phyloP scores from a whole-genome alignment of 2,888 invertebrate genomes.

The Adela reaumurella region DNA sequence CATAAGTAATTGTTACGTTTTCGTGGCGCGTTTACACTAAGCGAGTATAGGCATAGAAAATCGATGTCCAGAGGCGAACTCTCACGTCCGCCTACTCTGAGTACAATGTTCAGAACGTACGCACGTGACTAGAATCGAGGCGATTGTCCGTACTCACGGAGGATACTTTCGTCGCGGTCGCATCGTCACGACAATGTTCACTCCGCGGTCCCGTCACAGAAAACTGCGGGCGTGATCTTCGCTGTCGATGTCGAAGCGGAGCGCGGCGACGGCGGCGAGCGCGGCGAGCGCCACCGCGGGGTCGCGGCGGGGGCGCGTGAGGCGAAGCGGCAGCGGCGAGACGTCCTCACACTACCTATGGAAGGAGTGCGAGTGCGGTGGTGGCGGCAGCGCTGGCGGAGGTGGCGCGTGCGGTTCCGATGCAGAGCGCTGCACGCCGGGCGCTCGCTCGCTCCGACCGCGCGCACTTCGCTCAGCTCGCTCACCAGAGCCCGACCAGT shows the following conservation, averaged over 20 bases:
- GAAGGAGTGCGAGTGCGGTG: slow-evolving; percentile 53
- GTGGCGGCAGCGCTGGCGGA: slow-evolving; percentile 44
- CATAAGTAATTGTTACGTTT: too few relatives aligned
- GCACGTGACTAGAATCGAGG: too few relatives aligned
- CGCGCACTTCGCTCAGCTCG: slow-evolving; percentile 19
- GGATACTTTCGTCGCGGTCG: slow-evolving; percentile 18
- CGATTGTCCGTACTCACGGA: too few relatives aligned
- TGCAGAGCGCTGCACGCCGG: slow-evolving; percentile 57
- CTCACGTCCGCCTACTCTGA: too few relatives aligned
- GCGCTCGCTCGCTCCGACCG: slow-evolving; percentile 33
- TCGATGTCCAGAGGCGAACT: too few relatives aligned
- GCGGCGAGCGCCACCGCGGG: slow-evolving; percentile 39
- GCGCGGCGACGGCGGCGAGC: slow-evolving; percentile 39
- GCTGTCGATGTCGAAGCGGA: slow-evolving; percentile 36
- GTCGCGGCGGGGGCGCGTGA: slow-evolving; percentile 32
- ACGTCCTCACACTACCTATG: slow-evolving; percentile 53
- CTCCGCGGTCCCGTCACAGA: slow-evolving; percentile 17
- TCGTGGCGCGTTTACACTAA: background rate
- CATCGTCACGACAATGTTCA: slow-evolving; percentile 20
- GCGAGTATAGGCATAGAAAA: background rate
- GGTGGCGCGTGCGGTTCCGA: slow-evolving; percentile 60
- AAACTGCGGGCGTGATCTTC: slow-evolving; percentile 48
- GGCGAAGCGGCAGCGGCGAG: slow-evolving; percentile 46
- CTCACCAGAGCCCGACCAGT: slow-evolving; percentile 26
- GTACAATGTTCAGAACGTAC: background rate